Base-by-base conservation (phyloP, 2,888 invertebrate species). In the Yponomeuta plumbellus region DNA sequence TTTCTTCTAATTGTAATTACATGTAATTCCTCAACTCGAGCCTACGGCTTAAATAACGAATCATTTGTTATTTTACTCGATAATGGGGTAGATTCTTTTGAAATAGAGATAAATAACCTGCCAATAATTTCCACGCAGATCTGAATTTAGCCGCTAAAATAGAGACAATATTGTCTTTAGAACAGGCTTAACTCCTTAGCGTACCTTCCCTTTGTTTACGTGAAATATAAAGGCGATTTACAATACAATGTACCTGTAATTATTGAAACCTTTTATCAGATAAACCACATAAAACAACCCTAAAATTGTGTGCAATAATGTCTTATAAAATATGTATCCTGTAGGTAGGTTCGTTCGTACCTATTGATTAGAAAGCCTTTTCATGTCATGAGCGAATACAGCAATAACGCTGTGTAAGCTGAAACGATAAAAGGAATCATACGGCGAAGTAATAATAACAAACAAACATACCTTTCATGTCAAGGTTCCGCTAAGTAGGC, bases 401-500 rank as follows among this genome's bases (percentile, higher is more conserved):
- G 44, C 44, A 52, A 52, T 52, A 52, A 52, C 44, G 44, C 44
- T 52, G 44, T 52, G 44, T 52, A 52, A 52, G 44, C 44, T 52
- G 44, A 52, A 52, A 52, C 44, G 44, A 52, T 52, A 52, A 52
- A 52, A 52, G 44, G 44, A 52, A 52, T 52, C 44, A 52, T 52
- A 52, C 44, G 44, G 44, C 17, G 44, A 52, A 52, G 44, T 52
- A 52, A 52, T 52, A 52, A 52, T 52, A 52, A 52, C 22, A 58
- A 21, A 58, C 22, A 58, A 21, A 58, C 22, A 20, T 22, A 58
- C 13, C 59, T 22, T 59, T 22, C 59, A 52, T 20, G 62, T 62
- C 62, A 62, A 62, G 39, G 62, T 62, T 62, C 26, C 17, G 62
- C 62, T 62, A 40, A 62, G 20, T 39, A 8, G 20, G 39, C 62